A percentile compares a stretch with the other conserved stretches of the same genome.
Conservation (phyloP, 2,113 vertebrate species). For the Aptenodytes forsteri region DNA sequence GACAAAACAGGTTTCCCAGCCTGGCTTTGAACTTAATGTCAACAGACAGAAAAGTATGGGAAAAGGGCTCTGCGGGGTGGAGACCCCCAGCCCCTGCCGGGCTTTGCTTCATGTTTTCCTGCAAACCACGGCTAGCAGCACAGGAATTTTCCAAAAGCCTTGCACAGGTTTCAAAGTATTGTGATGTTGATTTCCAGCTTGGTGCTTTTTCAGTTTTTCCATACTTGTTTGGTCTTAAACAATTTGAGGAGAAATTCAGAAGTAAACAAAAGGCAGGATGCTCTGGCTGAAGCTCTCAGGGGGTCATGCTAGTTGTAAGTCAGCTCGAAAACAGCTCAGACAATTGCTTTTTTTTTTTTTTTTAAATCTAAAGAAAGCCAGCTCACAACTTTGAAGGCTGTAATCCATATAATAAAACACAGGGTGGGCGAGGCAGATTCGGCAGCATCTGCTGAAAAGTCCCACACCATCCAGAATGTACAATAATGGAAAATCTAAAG, state of each 20-base stretch:
- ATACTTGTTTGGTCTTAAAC: not conserved
- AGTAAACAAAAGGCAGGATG: slow-evolving; percentile 9
- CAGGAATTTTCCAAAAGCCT: not conserved
- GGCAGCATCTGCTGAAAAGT: slow-evolving; percentile 26
- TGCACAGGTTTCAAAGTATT: not conserved
- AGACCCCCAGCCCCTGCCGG: not conserved
- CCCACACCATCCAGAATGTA: not conserved
- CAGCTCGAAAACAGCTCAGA: not conserved
- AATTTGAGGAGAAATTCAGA: not conserved
- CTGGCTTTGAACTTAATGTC: slow-evolving; percentile 62
- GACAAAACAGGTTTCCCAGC: slow-evolving; percentile 59
- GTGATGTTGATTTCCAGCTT: not conserved
- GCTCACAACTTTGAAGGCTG: not conserved
- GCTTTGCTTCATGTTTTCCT: not conserved
- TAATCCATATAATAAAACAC: slow-evolving; percentile 32
- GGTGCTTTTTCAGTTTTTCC: not conserved
- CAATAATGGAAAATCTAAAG: slow-evolving; percentile 31
- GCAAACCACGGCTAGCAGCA: not conserved
- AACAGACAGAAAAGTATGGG: slow-evolving; percentile 42
- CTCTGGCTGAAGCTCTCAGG: not conserved
- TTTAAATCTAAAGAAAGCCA: not conserved
- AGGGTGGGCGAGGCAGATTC: not conserved
- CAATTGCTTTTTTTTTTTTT: not conserved
- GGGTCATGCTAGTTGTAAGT: accelerated
- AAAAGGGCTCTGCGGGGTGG: not conserved